Evolutionary conservation across 2,888 invertebrate species (phyloP), one percentile per base, ranked within the genome.

Genomic region (Xestia c-nigrum): DNA sequence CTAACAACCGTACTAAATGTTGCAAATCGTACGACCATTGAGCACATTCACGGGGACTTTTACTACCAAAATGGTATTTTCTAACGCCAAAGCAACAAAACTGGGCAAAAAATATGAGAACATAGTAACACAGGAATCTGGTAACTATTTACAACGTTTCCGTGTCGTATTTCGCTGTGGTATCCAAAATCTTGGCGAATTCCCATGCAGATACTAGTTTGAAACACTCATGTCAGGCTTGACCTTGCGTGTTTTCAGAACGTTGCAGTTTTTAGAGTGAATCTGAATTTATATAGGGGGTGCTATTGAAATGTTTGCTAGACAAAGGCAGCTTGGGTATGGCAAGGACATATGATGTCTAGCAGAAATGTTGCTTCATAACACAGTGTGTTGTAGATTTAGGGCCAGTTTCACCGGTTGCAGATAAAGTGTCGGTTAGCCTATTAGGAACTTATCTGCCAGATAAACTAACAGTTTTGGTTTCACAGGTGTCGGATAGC

Each of bases 101-200:
- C 67, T 70, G 31, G 75, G 16, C 47, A 40, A 59, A 78, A 79
- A 76, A 81, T 72, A 78, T 78, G 77, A 74, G 59, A 43, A 14
- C 19, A 12, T 40, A 31, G 40, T 14, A 50, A 43, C 10, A 43
- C 10, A 10, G 43, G 9, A 43, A 43, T 10, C 46, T 12, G 46
- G 3, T 12, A 16, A 24, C 43, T 68, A 71, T 70, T 52, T 52
- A 38, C 38, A 57, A 71, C 31, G 65, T 70, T 76, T 76, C 66
- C 70, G 46, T 12, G 70, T 74, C 38, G 55, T 76, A 72, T 76
- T 81, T 81, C 12, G 50, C 24, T 64, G 31, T 31, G 72, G 50
- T 80, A 72, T 77, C 76, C 64, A 47, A 76, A 74, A 75, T 83
- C 71, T 83, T 84, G 69, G 77, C 63, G 70, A 75, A 87, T 85